Base-by-base conservation (phyloP, 1,140 invertebrate genomes). In the Neodiprion fabricii region DNA sequence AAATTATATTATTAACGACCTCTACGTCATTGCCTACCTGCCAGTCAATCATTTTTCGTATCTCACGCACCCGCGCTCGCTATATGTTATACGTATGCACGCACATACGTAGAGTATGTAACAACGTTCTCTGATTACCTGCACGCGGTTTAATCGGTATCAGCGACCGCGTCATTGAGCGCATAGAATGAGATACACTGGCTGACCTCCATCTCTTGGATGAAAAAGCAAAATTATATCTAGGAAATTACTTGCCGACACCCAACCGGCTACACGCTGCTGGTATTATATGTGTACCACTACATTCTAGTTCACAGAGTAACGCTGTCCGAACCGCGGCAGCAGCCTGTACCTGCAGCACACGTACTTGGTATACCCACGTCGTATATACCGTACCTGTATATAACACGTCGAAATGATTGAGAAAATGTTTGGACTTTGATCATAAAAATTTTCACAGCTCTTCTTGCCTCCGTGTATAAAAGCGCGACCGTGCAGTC, bases 151-250 rank as follows among this genome's bases (percentile, higher is more conserved):
- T 40, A 40, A 40, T 40, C 28, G 28, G 28, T 40, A 40, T 40
- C 28, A 40, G 28, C 28, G 5, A 40, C 28, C 28, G 28, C 28
- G 28, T 40, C 28, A 40, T 40, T 12, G 53, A 61, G 53, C 11
- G 53, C 53, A 17, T 61, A 17, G 53, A 61, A 61, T 61, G 53
- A 61, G 53, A 61, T 61, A 61, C 53, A 61, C 53, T 61, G 53
- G 53, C 53, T 61, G 53, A 61, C 53, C 53, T 61, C 53, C 53
- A 61, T 61, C 53, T 61, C 53, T 61, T 12, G n/a, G 53, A 61
- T 61, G 53, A 61, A 61, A 61, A 61, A 61, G 53, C 53, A 61
- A 61, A 61, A 61, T 61, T 61, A 61, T 61, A 61, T 61, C 53
- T 61, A 61, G 53, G 53, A 61, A 61, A 61, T 61, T 61, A 61